These are phyloP conservation scores for Girardia tigrina DNA, from an alignment of 2,888 invertebrate genomes.

Conservation along the genomic window DNA sequence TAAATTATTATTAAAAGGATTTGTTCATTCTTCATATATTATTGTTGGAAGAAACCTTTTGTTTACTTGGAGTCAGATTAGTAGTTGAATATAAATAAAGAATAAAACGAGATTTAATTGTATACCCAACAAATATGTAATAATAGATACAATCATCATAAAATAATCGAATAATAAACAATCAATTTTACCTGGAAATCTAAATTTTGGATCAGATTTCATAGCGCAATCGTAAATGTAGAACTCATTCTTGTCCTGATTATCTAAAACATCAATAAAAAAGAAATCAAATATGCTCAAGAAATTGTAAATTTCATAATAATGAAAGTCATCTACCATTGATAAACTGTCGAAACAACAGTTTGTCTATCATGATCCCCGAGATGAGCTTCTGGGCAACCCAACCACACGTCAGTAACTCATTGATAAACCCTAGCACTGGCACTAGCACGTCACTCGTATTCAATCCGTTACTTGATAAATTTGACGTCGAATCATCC, in stretches of 20 bases:
- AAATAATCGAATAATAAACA: too few relatives aligned
- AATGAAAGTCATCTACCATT: too few relatives aligned
- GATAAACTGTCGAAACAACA: neutral
- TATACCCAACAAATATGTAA: too few relatives aligned
- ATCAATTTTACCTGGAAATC: slow-evolving; percentile 9
- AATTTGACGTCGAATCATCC: slow-evolving; percentile 18
- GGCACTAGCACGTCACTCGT: neutral
- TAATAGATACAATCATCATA: too few relatives aligned
- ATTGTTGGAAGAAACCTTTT: too few relatives aligned
- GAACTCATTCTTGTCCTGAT: neutral
- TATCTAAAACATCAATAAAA: neutral
- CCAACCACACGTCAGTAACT: slow-evolving; percentile 24
- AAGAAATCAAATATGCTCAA: too few relatives aligned
- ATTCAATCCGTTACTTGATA: neutral
- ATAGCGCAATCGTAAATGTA: neutral
- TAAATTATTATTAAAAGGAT: too few relatives aligned
- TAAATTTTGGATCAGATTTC: neutral
- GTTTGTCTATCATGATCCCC: slow-evolving; percentile 27
- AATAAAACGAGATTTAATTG: too few relatives aligned
- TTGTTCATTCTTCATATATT: too few relatives aligned
- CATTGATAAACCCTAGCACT: neutral
- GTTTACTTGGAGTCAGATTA: too few relatives aligned
- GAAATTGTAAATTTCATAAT: too few relatives aligned
- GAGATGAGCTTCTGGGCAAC: slow-evolving; percentile 32
- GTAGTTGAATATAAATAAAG: too few relatives aligned